Base-by-base conservation (phyloP, 2,113 vertebrate genomes). In the Cebus imitator region DNA sequence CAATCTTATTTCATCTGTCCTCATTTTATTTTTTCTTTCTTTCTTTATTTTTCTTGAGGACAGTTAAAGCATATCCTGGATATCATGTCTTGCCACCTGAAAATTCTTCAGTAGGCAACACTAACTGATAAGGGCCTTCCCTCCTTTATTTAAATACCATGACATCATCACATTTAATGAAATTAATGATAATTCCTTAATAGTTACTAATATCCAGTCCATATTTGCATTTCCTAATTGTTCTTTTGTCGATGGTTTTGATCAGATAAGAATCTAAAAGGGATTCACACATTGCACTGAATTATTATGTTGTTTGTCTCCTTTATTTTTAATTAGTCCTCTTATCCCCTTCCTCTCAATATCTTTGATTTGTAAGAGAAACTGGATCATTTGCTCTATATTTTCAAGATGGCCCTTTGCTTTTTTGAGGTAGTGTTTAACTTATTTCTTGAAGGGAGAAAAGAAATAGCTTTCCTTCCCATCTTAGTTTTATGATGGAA, bases 361-460 rank as follows among this genome's bases (percentile, higher is more conserved):
- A 21, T 58, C 78, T 35, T 43, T 91, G 76, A 87, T 84, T 84
- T 95, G 55, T 32, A 35, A 78, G 66, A 90, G 64, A 91, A 95
- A 79, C 0, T 80, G 30, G 58, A 37, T 66, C 8, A 14, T 91
- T 79, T 79, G 37, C 27, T 76, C 70, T 58, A 1, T 68, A 27
- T 80, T 43, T 76, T 81, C 25, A 72, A 43, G 23, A 30, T 76
- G 64, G 17, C 40, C 40, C 14, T 66, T 68, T 45, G 20, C 35
- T 8, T 89, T 25, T 43, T 76, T 81, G 72, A 75, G 72, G 37
- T 52, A 30, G 20, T 81, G 14, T 86, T 96, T 52, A 91, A 58
- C 61, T 90, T 87, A 45, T 32, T 64, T 8, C 13, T 85, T 35
- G 7, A 68, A 70, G 21, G 37, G 30, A 17, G n/a, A 55, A 55